Evolutionary conservation across 2,797 vertebrate genomes (phyloP).

Genomic region (Paguma larvata): DNA sequence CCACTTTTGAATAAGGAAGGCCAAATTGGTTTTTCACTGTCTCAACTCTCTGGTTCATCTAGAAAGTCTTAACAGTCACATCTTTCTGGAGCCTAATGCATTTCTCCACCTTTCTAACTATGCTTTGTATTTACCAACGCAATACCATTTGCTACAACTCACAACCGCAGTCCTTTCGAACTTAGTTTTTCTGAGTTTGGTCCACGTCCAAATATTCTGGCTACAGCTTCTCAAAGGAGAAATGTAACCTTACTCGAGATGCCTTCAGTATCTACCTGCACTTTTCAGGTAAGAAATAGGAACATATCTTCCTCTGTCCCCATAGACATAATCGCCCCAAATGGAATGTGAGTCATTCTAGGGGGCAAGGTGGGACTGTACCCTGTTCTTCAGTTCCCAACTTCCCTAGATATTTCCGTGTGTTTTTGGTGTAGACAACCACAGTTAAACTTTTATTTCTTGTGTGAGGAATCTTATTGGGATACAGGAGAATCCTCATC

Average conservation of each 20-base stretch:
- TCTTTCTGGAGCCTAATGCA: neutral
- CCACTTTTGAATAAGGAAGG: neutral
- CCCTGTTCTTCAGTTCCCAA: neutral
- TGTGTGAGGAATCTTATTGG: neutral
- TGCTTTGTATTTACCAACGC: neutral
- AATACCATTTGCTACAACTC: neutral
- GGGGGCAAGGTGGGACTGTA: neutral
- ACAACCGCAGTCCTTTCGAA: neutral
- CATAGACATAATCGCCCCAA: neutral
- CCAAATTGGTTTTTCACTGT: constrained; percentile 8
- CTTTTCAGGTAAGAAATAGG: neutral
- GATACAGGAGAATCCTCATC: neutral
- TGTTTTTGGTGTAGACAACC: neutral
- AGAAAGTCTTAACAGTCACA: neutral
- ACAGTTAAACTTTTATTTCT: neutral
- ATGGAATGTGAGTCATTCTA: neutral
- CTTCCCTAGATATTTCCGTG: neutral
- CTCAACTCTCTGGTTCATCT: neutral
- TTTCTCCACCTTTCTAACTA: neutral
- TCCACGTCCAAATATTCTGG: neutral
- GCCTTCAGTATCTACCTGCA: neutral
- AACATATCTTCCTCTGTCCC: neutral
- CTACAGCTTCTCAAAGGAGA: constrained; percentile 24
- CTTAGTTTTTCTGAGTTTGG: constrained; percentile 29
- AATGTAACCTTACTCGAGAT: neutral